These are phyloP conservation scores for Chirona hameri DNA, from an alignment of 2,888 invertebrate genomes.

Conservation along the genomic window DNA sequence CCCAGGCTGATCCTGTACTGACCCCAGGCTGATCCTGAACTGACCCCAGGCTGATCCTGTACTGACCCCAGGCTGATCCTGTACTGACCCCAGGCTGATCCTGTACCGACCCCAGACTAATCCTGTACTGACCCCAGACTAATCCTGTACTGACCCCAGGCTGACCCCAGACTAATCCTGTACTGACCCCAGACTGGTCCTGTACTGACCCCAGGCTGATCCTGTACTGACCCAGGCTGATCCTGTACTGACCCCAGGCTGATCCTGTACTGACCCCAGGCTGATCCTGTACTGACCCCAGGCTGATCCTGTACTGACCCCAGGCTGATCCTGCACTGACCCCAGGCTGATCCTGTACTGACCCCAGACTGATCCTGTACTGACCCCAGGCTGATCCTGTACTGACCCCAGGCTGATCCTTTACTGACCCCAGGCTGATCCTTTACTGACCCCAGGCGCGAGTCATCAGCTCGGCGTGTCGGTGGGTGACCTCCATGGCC, in stretches of 20 bases:
- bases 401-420: too few relatives aligned
- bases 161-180: background rate
- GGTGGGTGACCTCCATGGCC: constrained; percentile 40
- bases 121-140: constrained; percentile 43
- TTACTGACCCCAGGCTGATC: background rate
- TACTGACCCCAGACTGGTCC: constrained; percentile 44
- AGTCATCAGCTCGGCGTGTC: constrained; percentile 60
- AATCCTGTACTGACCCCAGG: too few relatives aligned
- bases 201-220: background rate
- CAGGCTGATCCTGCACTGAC: too few relatives aligned
- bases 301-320: constrained; percentile 40
- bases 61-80: background rate
- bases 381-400: too few relatives aligned
- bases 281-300: too few relatives aligned
- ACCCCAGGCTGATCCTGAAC: constrained; percentile 32
- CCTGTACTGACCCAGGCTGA: constrained; percentile 42
- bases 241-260: too few relatives aligned
- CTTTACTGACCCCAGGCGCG: constrained; percentile 45
- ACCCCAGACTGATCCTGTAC: too few relatives aligned
- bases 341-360: constrained; percentile 35
- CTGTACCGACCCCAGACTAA: background rate
- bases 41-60: constrained; percentile 45
- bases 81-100: constrained; percentile 44
- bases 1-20: too few relatives aligned
- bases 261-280: constrained; percentile 42